Conservation (phyloP, 2,797 vertebrate species). For the Rhinogobio ventralis region DNA sequence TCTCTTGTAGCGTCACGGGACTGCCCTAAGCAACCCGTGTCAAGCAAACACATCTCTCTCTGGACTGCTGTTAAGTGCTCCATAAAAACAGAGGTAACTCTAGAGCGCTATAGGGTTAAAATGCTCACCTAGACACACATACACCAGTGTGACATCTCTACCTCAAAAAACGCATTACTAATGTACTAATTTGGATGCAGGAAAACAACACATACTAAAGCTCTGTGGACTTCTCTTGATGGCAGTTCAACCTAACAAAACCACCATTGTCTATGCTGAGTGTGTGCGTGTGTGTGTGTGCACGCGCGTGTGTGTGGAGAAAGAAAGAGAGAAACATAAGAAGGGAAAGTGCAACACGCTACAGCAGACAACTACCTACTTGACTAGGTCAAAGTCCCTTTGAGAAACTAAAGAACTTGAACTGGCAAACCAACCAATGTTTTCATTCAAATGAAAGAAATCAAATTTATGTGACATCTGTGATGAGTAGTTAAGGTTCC, state of each 20-base stretch:
- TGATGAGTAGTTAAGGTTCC: slow-evolving; percentile 35
- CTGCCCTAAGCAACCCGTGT: slow-evolving; percentile 49
- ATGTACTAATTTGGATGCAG: slow-evolving; percentile 6
- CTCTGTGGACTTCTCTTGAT: slow-evolving; percentile 14
- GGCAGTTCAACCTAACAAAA: slow-evolving; percentile 56
- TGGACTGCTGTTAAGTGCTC: slow-evolving; percentile 49
- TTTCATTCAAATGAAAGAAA: slow-evolving; percentile 66
- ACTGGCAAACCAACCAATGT: slow-evolving; percentile 59
- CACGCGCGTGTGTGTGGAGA: no score
- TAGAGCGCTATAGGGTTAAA: slow-evolving; percentile 32
- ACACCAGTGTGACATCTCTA: background rate
- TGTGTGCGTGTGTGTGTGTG: background rate
- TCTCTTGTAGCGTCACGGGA: slow-evolving; percentile 44
- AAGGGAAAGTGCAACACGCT: slow-evolving; percentile 29
- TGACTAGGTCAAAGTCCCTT: slow-evolving; percentile 62
- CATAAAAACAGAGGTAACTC: slow-evolving; percentile 46
- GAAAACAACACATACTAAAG: slow-evolving; percentile 30
- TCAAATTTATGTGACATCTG: slow-evolving; percentile 60
- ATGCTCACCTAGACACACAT: background rate
- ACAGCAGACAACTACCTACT: slow-evolving; percentile 42
- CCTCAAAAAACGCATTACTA: background rate
- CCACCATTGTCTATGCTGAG: slow-evolving; percentile 50
- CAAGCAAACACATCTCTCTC: slow-evolving; percentile 49
- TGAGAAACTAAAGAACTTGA: slow-evolving; percentile 62
- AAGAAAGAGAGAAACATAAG: slow-evolving; percentile 6